Evolutionary conservation across 2,888 invertebrate species (phyloP), one percentile per base, ranked within the genome.

Genomic region (Drosophila maculinotata): DNA sequence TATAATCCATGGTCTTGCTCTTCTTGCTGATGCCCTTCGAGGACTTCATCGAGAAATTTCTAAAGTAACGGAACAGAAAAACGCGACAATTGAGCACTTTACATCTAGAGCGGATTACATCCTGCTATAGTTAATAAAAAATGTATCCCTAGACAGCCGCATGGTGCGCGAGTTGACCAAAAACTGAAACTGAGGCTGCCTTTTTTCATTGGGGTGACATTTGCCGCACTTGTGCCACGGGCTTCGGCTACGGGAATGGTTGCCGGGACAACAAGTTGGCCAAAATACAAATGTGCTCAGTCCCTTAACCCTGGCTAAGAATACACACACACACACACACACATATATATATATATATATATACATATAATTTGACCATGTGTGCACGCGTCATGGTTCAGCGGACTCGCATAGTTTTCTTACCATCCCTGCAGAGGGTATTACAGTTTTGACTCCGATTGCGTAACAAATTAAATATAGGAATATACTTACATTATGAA

Each of bases 1-100:
- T 96, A 80, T 96, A 96, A 91, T 97, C 96, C 48, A 95, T 94
- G 44, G 94, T 93, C 72, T 90, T 90, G 44, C 82, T 81, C 75
- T 91, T 91, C 78, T 91, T 91, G 56, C 87, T 87, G 60, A 89
- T 88, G 63, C 88, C 85, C 74, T 88, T 90, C 45, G 90, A 88
- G 49, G 90, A 87, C 83, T 89, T 91, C 89, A 91, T 90, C 52
- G 89, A 84, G 68, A 89, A 81, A 59, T 84, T 87, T 87, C 90
- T 91, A 76, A 72, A 79, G 31, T 38, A 20, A 31, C 48, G 33
- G 69, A 64, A 12, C 20, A 14, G 15, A 39, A 45, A 45, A 31
- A 36, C 26, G 41, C 45, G 47, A 57, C 10, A 60, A 5, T 53
- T 51, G 7, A 49, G 6, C 31, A 54, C 64, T 69, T 68, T 48